These are phyloP conservation scores for Noctua janthe DNA, from an alignment of 2,888 invertebrate species.

Conservation along the genomic window DNA sequence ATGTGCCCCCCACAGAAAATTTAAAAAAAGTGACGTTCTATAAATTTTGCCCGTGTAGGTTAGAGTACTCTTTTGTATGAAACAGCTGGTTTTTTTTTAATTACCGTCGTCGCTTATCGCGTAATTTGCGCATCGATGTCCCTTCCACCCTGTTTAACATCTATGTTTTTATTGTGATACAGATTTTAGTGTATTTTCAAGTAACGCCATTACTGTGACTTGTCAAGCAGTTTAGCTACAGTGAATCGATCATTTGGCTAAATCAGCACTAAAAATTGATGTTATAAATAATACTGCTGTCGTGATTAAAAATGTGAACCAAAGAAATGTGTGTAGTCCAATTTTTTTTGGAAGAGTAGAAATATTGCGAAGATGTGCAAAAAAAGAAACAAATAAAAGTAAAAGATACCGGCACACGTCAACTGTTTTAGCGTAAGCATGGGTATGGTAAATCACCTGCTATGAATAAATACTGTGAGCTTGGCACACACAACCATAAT, in stretches of 20 bases:
- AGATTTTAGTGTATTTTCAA: not conserved
- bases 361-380: not conserved
- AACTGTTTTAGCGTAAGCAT: constrained; percentile 22
- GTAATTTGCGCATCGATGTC: not conserved
- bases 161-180: not conserved
- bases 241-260: not conserved
- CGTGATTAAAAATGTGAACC: not conserved
- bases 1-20: too few species aligned
- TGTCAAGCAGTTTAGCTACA: not conserved
- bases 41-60: too few species aligned
- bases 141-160: not conserved
- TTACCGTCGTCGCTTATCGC: too few species aligned
- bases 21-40: too few species aligned
- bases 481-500: not conserved
- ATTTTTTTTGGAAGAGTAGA: not conserved
- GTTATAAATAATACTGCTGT: not conserved
- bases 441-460: not conserved
- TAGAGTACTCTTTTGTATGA: too few species aligned
- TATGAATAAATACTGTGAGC: not conserved
- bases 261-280: not conserved
- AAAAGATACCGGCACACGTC: constrained; percentile 4
- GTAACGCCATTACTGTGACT: not conserved
- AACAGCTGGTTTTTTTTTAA: too few species aligned
- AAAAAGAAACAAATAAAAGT: constrained; percentile 9
- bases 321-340: not conserved